Evolutionary conservation across 2,888 invertebrate species (phyloP), one percentile per base, ranked within the genome.

Genomic region (Caenorhabditis drosophilae): DNA sequence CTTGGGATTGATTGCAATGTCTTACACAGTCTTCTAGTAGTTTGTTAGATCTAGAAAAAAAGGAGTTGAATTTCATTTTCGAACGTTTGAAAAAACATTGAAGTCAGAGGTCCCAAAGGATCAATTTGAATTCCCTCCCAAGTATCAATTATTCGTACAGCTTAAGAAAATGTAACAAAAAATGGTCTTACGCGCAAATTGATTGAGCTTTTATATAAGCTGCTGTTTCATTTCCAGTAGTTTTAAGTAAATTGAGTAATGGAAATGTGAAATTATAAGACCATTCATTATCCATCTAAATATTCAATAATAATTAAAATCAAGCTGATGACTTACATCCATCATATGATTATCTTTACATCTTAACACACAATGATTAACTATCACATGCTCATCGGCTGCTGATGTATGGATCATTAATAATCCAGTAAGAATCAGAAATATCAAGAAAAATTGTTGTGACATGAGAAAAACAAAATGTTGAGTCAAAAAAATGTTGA

Each of bases 271-370:
- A 76, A 31, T 74, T 72, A 15, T 69, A 60, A 9, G 76, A 74
- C 76, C 76, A 76, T 52, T 76, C 76, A 48, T 73, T 74, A 52
- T 76, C 76, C 70, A 70, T 73, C 73, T 76, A 56, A 34, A 61
- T 31, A 25, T 15, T 2, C 11, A 22, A 6, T 20, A 4, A 15
- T 41, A 6, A 7, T 11, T 46, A 4, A 9, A 4, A 27, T 16
- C 4, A 20, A 23, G 25, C 6, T 23, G 4, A 22, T 18, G 36
- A 40, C 40, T 18, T 36, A 74, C 76, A 70, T 76, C 71, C 53
- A 50, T 55, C 76, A 76, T 76, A 52, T 76, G 76, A 54, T 76
- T 74, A 56, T 76, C 76, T 45, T 76, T 76, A 52, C 76, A 76
- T 22, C 67, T 35, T 16, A 76, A 58, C 9, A 72, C 62, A 54